phyloP scores from a whole-genome alignment of 2,888 invertebrate genomes.

The Lasioglossum villosulum region DNA sequence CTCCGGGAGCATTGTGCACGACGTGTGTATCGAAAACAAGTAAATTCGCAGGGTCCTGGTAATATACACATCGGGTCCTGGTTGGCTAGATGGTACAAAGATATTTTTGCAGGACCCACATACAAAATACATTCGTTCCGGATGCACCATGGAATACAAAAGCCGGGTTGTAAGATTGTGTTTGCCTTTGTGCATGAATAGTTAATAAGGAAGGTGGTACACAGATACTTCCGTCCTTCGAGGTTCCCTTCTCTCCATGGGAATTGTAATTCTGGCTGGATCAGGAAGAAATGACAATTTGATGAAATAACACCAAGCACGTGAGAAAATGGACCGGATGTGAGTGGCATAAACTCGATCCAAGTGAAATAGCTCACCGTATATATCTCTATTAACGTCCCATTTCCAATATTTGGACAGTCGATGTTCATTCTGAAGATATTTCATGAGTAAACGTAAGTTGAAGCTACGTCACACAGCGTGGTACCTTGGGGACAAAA shows the following conservation, averaged over 20 bases:
- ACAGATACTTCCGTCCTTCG: slow-evolving; percentile 5
- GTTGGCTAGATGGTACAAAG: slow-evolving; percentile 47
- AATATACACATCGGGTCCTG: slow-evolving; percentile 46
- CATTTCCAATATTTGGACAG: no score
- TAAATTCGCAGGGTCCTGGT: slow-evolving; percentile 40
- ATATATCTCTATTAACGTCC: not conserved
- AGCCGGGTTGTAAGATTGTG: slow-evolving; percentile 42
- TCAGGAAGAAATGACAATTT: not conserved
- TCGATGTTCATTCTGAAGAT: no score
- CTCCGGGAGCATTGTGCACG: not conserved
- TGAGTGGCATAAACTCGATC: not conserved
- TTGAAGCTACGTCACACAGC: no score
- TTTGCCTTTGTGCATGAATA: slow-evolving; percentile 38
- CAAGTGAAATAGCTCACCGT: not conserved
- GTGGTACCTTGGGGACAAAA: no score
- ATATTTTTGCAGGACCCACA: slow-evolving; percentile 33
- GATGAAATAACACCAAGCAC: not conserved
- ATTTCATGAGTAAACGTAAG: no score
- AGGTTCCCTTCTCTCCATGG: not conserved
- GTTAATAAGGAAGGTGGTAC: slow-evolving; percentile 40
- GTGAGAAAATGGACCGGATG: not conserved
- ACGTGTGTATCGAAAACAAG: slow-evolving; percentile 37
- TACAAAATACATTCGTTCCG: slow-evolving; percentile 42
- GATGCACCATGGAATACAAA: slow-evolving; percentile 52
- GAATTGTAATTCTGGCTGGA: slow-evolving; percentile 16